Base-by-base conservation (phyloP, 1,140 invertebrate species). In the Zaprionus ghesquierei region DNA sequence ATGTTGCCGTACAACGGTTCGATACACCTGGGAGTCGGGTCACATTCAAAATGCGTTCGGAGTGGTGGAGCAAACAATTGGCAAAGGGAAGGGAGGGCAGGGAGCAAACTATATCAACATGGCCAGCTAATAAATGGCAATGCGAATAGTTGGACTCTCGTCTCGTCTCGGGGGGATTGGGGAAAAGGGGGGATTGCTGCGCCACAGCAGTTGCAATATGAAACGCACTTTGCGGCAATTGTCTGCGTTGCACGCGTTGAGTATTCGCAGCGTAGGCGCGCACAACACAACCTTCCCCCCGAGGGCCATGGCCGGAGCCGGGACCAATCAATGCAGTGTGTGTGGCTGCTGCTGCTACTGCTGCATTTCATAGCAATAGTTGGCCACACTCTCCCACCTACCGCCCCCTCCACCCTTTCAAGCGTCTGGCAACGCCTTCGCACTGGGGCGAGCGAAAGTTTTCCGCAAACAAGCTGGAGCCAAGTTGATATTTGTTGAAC, bases 401-500 rank as follows among this genome's bases (percentile, higher is more conserved):
- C 41, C 15, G 9, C 41, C 8, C 15, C 4, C 22, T 10, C 31
- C n/a, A n/a, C n/a, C n/a, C n/a, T n/a, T n/a, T n/a, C n/a, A n/a
- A n/a, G n/a, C n/a, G n/a, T n/a, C n/a, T n/a, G n/a, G n/a, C n/a
- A n/a, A n/a, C n/a, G n/a, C 22, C 29, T 46, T 46, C 41, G 41
- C 41, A 46, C 18, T 9, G 35, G 6, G 35, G 35, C 35, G n/a
- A 41, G 35, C 35, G 71, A 81, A 81, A 80, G 81, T 81, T 81
- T 64, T 61, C 66, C 66, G 61, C 79, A 81, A 81, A 81, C 79
- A 81, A 70, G 69, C 41, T 46, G 22, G 3, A 46, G 65, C 69
- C 79, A 77, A 81, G 79, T 77, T 81, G 79, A 81, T 81, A 74
- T 81, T 81, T 81, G 79, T 75, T 75, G 56, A 81, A 70, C 75